phyloP scores from a whole-genome alignment of 1,140 invertebrate genomes.

The Nymphalis io region DNA sequence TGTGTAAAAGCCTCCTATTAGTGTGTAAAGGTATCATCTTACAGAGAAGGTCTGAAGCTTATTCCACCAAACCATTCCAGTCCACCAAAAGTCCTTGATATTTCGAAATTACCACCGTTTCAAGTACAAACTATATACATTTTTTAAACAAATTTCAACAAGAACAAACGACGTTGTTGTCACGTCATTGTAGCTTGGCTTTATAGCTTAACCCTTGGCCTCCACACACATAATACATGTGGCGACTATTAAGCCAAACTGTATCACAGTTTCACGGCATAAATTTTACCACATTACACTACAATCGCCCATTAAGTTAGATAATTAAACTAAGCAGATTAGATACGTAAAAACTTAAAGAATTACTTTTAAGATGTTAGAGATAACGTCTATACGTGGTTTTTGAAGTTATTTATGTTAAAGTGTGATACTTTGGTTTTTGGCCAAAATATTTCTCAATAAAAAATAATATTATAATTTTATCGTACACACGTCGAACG shows the following conservation, averaged over 20 bases:
- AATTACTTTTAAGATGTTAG: conserved; percentile 3
- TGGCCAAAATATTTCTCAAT: background rate
- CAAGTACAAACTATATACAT: too few species aligned
- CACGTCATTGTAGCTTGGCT: background rate
- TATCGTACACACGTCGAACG: too few species aligned
- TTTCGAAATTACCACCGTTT: too few species aligned
- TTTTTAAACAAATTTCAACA: background rate
- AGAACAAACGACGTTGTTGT: background rate
- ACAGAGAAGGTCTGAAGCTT: too few species aligned
- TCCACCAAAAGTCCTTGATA: too few species aligned
- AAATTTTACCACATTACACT: conserved; percentile 22
- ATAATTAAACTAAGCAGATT: conserved; percentile 24
- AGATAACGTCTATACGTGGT: background rate
- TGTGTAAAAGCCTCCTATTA: too few species aligned
- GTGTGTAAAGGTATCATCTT: too few species aligned
- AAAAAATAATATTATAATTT: too few species aligned
- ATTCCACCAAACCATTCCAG: too few species aligned
- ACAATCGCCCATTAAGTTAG: conserved; percentile 25
- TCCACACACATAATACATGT: background rate
- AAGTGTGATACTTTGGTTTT: background rate
- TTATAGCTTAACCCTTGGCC: background rate
- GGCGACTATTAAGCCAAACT: background rate
- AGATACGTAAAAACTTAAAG: conserved; percentile 15
- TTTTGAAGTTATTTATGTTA: background rate
- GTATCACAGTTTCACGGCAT: conserved; percentile 1